These are phyloP conservation scores for Chloebia gouldiae DNA, from an alignment of 2,113 vertebrate species.

Conservation along the genomic window DNA sequence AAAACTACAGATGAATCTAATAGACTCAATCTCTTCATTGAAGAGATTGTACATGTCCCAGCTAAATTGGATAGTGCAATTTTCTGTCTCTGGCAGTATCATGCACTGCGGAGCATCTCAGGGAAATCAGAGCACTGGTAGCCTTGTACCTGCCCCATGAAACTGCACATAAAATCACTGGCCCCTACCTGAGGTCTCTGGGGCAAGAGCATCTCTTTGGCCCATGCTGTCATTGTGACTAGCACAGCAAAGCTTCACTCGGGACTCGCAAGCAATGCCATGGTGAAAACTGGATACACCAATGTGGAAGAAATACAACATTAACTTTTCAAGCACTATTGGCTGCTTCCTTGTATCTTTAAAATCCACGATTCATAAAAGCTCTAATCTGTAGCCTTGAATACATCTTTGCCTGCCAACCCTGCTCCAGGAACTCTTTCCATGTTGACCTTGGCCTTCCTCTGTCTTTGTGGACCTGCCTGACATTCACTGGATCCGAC, in stretches of 20 bases:
- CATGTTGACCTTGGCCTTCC: background rate
- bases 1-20: conserved; percentile 28
- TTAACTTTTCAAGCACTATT: background rate
- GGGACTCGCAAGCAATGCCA: background rate
- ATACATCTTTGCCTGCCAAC: background rate
- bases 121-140: background rate
- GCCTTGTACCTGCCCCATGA: background rate
- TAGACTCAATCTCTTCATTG: conserved; percentile 2
- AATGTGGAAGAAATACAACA: background rate
- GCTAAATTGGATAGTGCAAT: background rate
- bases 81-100: background rate
- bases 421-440: background rate
- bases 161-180: background rate
- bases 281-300: background rate
- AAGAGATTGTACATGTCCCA: background rate
- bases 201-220: background rate
- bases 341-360: background rate
- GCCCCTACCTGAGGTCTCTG: background rate
- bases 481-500: background rate
- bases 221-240: background rate
- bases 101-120: background rate
- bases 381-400: background rate
- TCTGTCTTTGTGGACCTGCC: background rate
- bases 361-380: background rate
- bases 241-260: background rate